These are phyloP conservation scores for Belgica antarctica DNA, from an alignment of 2,888 invertebrate species.

Conservation along the genomic window DNA sequence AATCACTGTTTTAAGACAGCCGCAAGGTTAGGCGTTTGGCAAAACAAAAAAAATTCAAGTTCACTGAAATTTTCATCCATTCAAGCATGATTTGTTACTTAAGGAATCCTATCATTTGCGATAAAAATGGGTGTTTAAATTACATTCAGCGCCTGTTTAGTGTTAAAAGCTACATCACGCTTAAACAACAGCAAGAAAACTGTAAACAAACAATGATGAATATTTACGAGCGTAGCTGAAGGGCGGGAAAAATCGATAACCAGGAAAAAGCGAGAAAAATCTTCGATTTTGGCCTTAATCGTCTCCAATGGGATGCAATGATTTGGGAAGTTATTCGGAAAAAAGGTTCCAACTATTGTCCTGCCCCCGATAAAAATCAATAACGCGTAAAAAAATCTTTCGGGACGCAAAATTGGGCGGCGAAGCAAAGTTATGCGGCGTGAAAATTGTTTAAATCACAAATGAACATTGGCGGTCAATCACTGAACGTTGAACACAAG, in stretches of 20 bases:
- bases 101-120: background rate
- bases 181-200: slow-evolving; percentile 4
- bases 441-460: background rate
- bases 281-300: too few relatives aligned
- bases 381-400: too few relatives aligned
- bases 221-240: slow-evolving; percentile 3
- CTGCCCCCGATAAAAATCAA: too few relatives aligned
- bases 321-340: too few relatives aligned
- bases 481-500: too few relatives aligned
- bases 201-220: slow-evolving; percentile 27
- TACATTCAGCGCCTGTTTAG: background rate
- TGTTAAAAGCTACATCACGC: background rate
- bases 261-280: background rate
- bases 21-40: too few relatives aligned
- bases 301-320: too few relatives aligned
- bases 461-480: background rate
- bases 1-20: too few relatives aligned
- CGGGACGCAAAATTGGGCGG: too few relatives aligned
- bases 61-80: too few relatives aligned
- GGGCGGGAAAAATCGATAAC: slow-evolving; percentile 34
- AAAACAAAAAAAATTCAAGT: too few relatives aligned
- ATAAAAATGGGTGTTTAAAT: background rate
- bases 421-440: background rate
- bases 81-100: background rate
- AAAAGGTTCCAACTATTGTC: too few relatives aligned